Conservation (phyloP, 2,888 invertebrate species). For the Athripsodes cinereus region DNA sequence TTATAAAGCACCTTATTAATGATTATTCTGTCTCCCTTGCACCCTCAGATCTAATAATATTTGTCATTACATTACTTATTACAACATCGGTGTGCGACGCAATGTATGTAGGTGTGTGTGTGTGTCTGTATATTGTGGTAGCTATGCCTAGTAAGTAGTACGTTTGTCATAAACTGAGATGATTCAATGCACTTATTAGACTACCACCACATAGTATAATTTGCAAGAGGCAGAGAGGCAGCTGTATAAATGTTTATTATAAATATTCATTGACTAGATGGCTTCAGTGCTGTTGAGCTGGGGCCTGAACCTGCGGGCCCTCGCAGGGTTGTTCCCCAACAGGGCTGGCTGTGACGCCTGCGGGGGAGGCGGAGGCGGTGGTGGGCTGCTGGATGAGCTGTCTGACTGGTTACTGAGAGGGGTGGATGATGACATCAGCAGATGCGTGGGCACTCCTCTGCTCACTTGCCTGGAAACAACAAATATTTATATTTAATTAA, state of each 20-base stretch:
- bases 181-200: too few species aligned
- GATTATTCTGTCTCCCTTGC: neutral
- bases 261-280: neutral
- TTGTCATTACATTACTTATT: too few species aligned
- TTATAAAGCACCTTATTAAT: neutral
- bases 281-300: conserved; percentile 24
- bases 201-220: neutral
- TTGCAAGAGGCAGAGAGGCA: neutral
- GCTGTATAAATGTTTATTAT: neutral
- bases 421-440: conserved; percentile 37
- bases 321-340: conserved; percentile 39
- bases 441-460: conserved; percentile 45
- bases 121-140: too few species aligned
- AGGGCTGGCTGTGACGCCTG: conserved; percentile 28
- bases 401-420: conserved; percentile 28
- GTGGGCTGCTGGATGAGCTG: conserved; percentile 34
- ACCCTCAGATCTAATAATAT: neutral
- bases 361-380: conserved; percentile 23
- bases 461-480: conserved; percentile 33
- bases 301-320: conserved; percentile 44
- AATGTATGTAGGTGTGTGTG: too few species aligned
- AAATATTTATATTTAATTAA: neutral
- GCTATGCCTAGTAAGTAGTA: too few species aligned
- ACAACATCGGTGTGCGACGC: neutral
- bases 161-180: too few species aligned